Evolutionary conservation across 2,797 vertebrate genomes (phyloP), one percentile per base, ranked within the genome.

Genomic region (Tangara arthus): DNA sequence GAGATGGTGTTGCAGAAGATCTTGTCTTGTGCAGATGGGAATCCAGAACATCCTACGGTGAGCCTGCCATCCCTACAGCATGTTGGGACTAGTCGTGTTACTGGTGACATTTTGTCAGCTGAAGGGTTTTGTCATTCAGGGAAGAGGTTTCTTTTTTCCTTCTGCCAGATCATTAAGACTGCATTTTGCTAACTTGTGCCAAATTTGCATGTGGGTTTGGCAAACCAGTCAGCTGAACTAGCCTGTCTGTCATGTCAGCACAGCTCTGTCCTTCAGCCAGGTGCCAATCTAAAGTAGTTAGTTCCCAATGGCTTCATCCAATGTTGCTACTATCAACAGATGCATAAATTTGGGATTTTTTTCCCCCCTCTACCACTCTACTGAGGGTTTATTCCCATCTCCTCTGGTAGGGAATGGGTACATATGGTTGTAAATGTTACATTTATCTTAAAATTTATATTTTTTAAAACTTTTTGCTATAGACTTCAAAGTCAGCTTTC

Each of bases 71-170:
- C 24, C 39, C 30, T 44, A 24, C 14, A 71, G 32, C 44, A 4
- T 12, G 2, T 7, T 1, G 2, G 15, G 1, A 3, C 59, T 27
- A 12, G 16, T 30, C 28, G 5, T 20, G 8, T n/a, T 39, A 9
- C 16, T 87, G 39, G 30, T 87, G 47, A 13, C 14, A 2, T 78
- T 87, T 82, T 71, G 65, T 64, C 55, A 82, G 26, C 85, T 57
- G 52, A 82, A 56, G 42, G 34, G 32, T 90, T 83, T 63, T n/a
- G 30, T 76, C 30, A 34, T 66, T 68, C 15, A 44, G 16, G 37
- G 24, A 88, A 52, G 37, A 57, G 42, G 10, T 15, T 27, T 44
- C 34, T 56, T 9, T 3, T 9, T 0, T 14, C 8, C 2, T 15
- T 8, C 41, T 9, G 14, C 26, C 35, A 46, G 64, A 50, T 16